Evolutionary conservation across 2,888 invertebrate species (phyloP).

Genomic region (Standfussiana lucernea): DNA sequence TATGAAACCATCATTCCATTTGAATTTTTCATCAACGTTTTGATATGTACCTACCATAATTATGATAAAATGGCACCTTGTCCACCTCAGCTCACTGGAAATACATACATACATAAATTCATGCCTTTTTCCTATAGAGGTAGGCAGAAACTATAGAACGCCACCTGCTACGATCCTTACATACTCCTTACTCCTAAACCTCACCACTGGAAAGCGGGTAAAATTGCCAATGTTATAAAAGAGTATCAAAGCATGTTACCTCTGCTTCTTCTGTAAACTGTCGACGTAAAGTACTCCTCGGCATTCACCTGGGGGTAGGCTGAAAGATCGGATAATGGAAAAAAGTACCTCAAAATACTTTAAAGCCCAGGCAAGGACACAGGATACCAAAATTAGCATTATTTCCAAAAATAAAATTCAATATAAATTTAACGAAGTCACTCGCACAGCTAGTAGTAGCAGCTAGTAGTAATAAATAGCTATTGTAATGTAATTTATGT

Average conservation of each 20-base stretch:
- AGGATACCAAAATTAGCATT: neutral
- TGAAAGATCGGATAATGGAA: neutral
- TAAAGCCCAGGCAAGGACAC: neutral
- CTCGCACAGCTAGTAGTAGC: neutral
- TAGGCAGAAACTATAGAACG: neutral
- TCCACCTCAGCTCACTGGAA: neutral
- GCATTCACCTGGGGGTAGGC: neutral
- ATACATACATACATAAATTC: neutral
- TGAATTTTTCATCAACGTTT: neutral
- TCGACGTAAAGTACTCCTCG: neutral
- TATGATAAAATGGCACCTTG: neutral
- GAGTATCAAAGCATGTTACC: neutral
- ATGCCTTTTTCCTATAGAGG: neutral
- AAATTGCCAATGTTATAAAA: neutral
- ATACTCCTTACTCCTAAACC: neutral
- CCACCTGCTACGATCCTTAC: neutral
- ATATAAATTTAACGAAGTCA: neutral
- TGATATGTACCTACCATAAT: too few species aligned
- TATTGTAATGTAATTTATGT: conserved; percentile 40
- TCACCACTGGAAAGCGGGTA: too few species aligned
- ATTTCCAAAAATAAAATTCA: neutral
- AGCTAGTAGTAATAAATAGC: conserved; percentile 14
- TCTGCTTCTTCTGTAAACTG: neutral
- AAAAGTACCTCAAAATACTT: neutral
- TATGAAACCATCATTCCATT: neutral